Conservation (phyloP, 1,140 invertebrate species). For the Eurosta solidaginis region DNA sequence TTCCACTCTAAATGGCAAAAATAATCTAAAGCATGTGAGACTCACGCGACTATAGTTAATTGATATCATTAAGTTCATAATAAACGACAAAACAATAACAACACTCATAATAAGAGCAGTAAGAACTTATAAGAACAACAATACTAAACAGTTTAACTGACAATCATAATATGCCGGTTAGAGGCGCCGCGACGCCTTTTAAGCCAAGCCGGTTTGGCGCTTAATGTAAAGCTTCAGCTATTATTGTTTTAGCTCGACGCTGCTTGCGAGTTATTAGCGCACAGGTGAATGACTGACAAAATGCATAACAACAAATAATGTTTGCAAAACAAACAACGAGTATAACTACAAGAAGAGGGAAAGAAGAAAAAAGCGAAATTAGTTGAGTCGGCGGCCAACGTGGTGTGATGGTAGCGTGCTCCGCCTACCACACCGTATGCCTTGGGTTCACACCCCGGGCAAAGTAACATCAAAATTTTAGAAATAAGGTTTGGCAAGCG, state of each 20-base stretch:
- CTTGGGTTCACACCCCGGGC: no score
- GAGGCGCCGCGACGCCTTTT: no score
- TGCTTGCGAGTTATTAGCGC: no score
- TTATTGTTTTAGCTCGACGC: not conserved
- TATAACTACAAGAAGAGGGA: not conserved
- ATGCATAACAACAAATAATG: not conserved
- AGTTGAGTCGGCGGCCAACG: no score
- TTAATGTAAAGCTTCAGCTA: not conserved
- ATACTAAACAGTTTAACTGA: not conserved
- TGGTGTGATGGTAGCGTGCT: no score
- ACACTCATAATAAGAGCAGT: not conserved
- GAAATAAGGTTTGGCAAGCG: no score
- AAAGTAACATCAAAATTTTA: no score
- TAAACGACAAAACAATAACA: not conserved
- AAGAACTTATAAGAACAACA: not conserved
- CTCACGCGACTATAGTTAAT: not conserved
- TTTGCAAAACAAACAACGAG: not conserved
- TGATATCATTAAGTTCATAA: not conserved
- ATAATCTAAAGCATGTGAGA: not conserved
- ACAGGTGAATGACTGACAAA: constrained; percentile 3
- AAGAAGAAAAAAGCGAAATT: not conserved
- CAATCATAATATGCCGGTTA: not conserved
- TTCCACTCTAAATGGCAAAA: not conserved
- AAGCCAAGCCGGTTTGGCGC: constrained; percentile 3
- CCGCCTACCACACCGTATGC: no score